Evolutionary conservation across 2,113 vertebrate species (phyloP).

Genomic region (Agapornis roseicollis): DNA sequence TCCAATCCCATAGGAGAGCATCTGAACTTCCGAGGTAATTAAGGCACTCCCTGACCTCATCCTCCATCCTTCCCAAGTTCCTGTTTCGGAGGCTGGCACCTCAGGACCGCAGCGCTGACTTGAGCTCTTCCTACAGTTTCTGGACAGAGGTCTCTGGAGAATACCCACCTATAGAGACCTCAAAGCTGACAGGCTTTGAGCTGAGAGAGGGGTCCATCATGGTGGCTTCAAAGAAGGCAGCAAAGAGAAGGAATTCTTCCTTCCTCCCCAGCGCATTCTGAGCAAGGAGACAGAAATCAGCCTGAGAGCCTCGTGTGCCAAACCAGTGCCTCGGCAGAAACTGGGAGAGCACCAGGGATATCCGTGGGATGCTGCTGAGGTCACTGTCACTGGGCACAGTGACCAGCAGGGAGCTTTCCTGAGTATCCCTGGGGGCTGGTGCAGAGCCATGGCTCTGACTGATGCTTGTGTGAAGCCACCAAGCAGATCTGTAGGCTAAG

Average conservation of each 20-base stretch:
- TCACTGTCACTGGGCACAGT: background rate
- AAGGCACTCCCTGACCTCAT: background rate
- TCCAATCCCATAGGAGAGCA: background rate
- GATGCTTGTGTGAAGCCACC: background rate
- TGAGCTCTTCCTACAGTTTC: background rate
- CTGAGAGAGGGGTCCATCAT: slow-evolving; percentile 87
- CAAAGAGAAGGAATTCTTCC: slow-evolving; percentile 90
- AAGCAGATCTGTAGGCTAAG: background rate
- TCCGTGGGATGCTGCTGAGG: background rate
- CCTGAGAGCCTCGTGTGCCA: fast-evolving
- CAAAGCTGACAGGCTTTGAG: slow-evolving; percentile 82
- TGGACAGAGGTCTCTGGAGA: background rate
- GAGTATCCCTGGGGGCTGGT: background rate
- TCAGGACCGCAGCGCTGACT: background rate
- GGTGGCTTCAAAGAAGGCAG: slow-evolving; percentile 88
- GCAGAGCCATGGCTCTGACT: background rate
- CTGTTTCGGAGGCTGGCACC: background rate
- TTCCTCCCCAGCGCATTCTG: slow-evolving; percentile 82
- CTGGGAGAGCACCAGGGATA: background rate
- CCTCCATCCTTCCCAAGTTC: background rate
- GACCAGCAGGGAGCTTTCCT: background rate
- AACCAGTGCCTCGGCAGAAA: background rate
- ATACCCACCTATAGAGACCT: slow-evolving; percentile 88
- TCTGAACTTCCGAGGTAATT: background rate
- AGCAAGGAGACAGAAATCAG: slow-evolving; percentile 1